Percentiles rank a stretch among this genome's conserved stretches.
These are phyloP conservation scores for Idaea straminata DNA, from an alignment of 2,888 invertebrate species.

Conservation along the genomic window DNA sequence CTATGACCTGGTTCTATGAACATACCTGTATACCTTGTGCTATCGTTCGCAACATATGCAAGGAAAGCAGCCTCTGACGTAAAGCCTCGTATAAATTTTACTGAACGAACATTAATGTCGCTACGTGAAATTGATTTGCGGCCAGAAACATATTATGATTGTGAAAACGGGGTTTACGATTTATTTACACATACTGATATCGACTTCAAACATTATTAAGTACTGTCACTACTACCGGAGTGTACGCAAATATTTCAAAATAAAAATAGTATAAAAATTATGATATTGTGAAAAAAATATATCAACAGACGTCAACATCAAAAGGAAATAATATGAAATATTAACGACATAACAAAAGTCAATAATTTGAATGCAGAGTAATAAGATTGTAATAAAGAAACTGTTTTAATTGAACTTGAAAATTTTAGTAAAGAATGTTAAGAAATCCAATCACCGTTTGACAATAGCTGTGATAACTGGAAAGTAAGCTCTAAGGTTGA, in stretches of 20 bases:
- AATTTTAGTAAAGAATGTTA: slow-evolving; percentile 43
- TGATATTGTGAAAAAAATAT: not conserved
- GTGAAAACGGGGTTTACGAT: slow-evolving; percentile 80
- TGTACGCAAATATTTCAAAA: not conserved
- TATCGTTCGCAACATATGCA: slow-evolving; percentile 60
- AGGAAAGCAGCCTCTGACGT: slow-evolving; percentile 70
- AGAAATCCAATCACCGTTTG: slow-evolving; percentile 66
- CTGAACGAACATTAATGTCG: slow-evolving; percentile 78
- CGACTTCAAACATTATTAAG: slow-evolving; percentile 62
- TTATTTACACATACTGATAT: slow-evolving; percentile 77
- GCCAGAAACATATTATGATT: slow-evolving; percentile 80
- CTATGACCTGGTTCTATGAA: slow-evolving; percentile 46
- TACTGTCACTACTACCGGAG: slow-evolving; percentile 52
- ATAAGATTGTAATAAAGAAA: not conserved
- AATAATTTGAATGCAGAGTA: not conserved
- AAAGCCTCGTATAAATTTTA: slow-evolving; percentile 78
- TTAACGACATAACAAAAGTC: not conserved
- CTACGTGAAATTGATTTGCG: slow-evolving; percentile 80
- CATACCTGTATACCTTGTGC: slow-evolving; percentile 38
- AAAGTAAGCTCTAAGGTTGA: slow-evolving; percentile 62
- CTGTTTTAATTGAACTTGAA: slow-evolving; percentile 1
- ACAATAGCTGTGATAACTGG: slow-evolving; percentile 66
- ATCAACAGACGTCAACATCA: not conserved
- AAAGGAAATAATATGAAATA: not conserved
- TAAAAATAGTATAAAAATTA: not conserved